A percentile compares a stretch with the other conserved stretches of the same genome.
phyloP scores from a whole-genome alignment of 2,113 vertebrate genomes.

The Galeopterus variegatus region DNA sequence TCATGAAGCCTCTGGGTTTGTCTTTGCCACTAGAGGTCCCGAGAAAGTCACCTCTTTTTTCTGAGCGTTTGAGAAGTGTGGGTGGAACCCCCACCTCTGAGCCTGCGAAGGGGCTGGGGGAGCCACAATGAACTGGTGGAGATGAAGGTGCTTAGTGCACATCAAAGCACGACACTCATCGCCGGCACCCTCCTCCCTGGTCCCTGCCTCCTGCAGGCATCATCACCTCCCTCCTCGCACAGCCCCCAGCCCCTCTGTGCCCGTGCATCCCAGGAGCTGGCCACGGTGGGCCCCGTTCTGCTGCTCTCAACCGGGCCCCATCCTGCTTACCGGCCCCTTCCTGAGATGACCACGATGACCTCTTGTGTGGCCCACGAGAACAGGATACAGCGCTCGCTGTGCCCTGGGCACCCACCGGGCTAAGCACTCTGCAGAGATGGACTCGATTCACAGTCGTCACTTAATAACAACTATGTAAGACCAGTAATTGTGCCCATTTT shows the following conservation, averaged over 20 bases:
- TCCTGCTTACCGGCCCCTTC: background rate
- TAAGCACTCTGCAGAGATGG: background rate
- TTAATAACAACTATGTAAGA: no score
- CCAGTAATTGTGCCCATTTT: background rate
- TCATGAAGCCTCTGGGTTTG: background rate
- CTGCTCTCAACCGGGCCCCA: background rate
- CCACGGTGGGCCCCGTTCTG: background rate
- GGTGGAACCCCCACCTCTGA: background rate
- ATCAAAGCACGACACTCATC: accelerated
- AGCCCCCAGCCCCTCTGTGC: background rate
- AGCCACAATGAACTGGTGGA: background rate
- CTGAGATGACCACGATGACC: accelerated
- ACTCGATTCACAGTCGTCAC: accelerated
- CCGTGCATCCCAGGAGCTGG: accelerated
- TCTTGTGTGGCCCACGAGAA: background rate
- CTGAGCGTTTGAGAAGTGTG: background rate
- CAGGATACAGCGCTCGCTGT: accelerated
- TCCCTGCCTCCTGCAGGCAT: background rate
- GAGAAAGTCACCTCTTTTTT: background rate
- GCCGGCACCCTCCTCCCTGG: accelerated
- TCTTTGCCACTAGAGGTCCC: background rate
- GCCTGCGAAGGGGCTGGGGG: background rate
- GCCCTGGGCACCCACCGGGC: accelerated
- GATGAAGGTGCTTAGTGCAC: background rate
- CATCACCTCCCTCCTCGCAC: no score